Evolutionary conservation across 2,113 vertebrate species (phyloP), one percentile per base, ranked within the genome.

Genomic region (Eretmochelys imbricata): DNA sequence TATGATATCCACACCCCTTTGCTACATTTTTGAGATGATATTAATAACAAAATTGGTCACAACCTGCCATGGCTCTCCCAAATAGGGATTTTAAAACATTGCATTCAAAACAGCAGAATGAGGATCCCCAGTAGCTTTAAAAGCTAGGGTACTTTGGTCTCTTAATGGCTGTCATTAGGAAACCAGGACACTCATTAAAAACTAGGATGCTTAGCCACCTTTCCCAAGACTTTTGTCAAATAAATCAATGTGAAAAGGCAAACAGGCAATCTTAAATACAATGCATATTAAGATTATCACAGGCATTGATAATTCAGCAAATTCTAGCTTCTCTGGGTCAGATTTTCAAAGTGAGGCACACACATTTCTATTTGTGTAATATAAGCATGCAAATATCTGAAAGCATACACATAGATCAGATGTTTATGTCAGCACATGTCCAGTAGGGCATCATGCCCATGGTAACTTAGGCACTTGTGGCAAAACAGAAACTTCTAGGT

Each of bases 151-250:
- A 9, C 17, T 57, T 89, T 82, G 82, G 76, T 2, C 4, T 81
- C 69, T 86, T 35, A 76, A 62, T 69, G 19, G 59, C 17, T 93
- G 11, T 57, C 35, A 38, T 81, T 76, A 87, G 24, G 55, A 96
- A 96, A 97, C 55, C 0, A 1, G 90, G 31, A 57, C 29, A 46
- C 20, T 93, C 50, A 8, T 69, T 46, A 12, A 84, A 93, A 96
- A 94, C 59, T 95, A 65, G 92, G 53, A 62, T 80, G 94, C 85
- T 62, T 85, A 80, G 12, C 90, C 38, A 92, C 85, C 80, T 94
- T 78, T 51, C 42, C 5, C 22, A 78, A 94, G 89, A 89, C 49
- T 49, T 83, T n/a, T 85, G 46, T 16, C 50, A 54, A 89, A 93
- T 95, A 81, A 51, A 91, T n/a, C 87, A 65, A 69, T 29, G 17